Evolutionary conservation across 2,113 vertebrate species (phyloP).

Genomic region (Anseranas semipalmata): DNA sequence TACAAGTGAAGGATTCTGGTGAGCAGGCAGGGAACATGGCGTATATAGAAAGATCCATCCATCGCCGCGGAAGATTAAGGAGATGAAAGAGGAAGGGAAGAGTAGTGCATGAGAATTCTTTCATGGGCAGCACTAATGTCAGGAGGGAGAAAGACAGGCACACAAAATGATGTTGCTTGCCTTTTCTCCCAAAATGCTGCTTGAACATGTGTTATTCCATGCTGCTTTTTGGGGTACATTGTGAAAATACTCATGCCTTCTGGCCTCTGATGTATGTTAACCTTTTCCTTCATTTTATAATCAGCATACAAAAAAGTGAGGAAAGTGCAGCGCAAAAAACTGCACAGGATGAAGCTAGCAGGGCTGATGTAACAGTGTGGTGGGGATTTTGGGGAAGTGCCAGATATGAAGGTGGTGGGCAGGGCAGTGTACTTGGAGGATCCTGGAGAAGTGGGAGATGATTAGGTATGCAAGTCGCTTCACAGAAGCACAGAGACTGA

Average conservation of each 20-base stretch:
- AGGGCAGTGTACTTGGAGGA: not conserved
- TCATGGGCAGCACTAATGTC: not conserved
- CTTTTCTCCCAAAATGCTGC: not conserved
- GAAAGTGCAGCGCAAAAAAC: not conserved
- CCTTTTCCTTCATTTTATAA: not conserved
- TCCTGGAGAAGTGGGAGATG: not conserved
- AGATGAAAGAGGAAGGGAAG: not conserved
- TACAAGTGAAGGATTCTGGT: not conserved
- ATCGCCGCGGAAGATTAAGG: not conserved
- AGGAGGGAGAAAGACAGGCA: fast-evolving
- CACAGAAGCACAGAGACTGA: not conserved
- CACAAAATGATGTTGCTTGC: not conserved
- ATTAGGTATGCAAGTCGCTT: not conserved
- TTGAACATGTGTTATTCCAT: fast-evolving
- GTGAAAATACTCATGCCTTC: not conserved
- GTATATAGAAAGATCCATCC: not conserved
- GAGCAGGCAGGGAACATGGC: not conserved
- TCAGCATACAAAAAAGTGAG: not conserved
- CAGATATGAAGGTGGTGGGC: fast-evolving
- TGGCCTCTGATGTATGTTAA: not conserved
- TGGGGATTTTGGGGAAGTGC: not conserved
- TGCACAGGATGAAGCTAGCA: not conserved
- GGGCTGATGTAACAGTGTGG: not conserved
- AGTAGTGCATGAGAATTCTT: not conserved
- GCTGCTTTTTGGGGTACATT: not conserved